Conservation (phyloP, 2,797 vertebrate genomes). For the Rhinatrema bivittatum region DNA sequence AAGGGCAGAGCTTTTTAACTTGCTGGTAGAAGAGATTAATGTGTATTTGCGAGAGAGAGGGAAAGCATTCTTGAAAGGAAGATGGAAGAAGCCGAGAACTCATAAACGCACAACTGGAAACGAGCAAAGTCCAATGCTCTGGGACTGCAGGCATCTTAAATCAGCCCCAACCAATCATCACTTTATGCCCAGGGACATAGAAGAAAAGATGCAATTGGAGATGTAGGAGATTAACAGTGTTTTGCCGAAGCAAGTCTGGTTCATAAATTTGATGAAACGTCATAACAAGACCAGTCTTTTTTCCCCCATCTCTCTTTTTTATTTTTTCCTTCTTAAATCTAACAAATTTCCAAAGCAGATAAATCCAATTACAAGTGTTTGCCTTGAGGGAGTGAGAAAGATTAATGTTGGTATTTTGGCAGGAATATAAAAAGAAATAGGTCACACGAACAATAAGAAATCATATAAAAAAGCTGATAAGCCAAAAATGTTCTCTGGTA, state of each 20-base stretch:
- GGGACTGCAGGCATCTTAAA: conserved; percentile 16
- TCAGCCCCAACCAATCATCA: neutral
- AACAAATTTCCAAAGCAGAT: conserved; percentile 68
- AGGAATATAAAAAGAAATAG: conserved; percentile 69
- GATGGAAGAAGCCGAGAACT: neutral
- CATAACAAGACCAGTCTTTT: neutral
- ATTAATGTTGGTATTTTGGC: conserved; percentile 71
- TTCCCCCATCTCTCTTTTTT: too few relatives aligned
- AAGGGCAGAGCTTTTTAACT: too few relatives aligned
- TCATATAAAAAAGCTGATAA: conserved; percentile 43
- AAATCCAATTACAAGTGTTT: conserved; percentile 71
- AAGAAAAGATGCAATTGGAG: conserved; percentile 3
- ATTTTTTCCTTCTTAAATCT: conserved; percentile 39
- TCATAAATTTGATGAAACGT: neutral
- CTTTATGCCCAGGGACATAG: neutral
- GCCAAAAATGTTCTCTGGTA: too few relatives aligned
- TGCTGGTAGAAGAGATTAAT: too few relatives aligned
- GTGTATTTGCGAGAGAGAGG: too few relatives aligned
- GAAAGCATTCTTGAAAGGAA: neutral
- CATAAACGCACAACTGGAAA: neutral
- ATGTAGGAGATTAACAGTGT: conserved; percentile 9
- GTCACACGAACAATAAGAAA: conserved; percentile 56
- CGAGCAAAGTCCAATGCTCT: neutral
- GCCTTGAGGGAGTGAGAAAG: conserved; percentile 60
- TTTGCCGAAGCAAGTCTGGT: neutral